Base-by-base conservation (phyloP, 2,888 invertebrate genomes). In the Nyleta sp. region DNA sequence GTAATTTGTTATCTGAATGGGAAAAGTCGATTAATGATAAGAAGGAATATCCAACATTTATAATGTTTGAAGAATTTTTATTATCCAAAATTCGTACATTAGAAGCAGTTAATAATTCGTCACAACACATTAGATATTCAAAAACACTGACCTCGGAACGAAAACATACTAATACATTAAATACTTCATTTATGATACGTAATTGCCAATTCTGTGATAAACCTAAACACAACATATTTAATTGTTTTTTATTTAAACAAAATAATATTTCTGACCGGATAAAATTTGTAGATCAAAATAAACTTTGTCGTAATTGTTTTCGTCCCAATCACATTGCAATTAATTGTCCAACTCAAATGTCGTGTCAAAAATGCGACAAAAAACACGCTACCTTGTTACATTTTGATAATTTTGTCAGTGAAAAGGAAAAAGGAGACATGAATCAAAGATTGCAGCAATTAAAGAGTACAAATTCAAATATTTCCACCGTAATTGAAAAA, bases 281-380 rank as follows among this genome's bases (percentile, higher is more conserved):
- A 2, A 11, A 20, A 46, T 46, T 46, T 8, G 15, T 22, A 2
- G n/a, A 22, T 11, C 2, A 1, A 22, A 22, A 11, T 1, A 46
- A 46, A 46, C n/a, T 22, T 11, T 46, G 46, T n/a, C 22, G 2
- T 6, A 46, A 46, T 46, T 46, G 46, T 11, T 22, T 46, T 5
- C 6, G n/a, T 2, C 2, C 46, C 2, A 20, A 46, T 46, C 22
- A 20, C 22, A 11, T 8, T 22, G 22, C 4, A 1, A 22, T 2
- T 2, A 46, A 20, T 6, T 46, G 24, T 22, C 20, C 8, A 11
- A 6, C 35, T 8, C 11, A 5, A 35, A 6, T 10, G 5, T 11
- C 17, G 4, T 42, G 42, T 17, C 31, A 31, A 11, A n/a, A 50
- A 8, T 50, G 17, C n/a, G 13, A 2, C 13, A 18, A 11, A 8